Percentiles rank a stretch among this genome's conserved stretches.
Conservation (phyloP, 1,140 invertebrate genomes). For the Zaprionus capensis region DNA sequence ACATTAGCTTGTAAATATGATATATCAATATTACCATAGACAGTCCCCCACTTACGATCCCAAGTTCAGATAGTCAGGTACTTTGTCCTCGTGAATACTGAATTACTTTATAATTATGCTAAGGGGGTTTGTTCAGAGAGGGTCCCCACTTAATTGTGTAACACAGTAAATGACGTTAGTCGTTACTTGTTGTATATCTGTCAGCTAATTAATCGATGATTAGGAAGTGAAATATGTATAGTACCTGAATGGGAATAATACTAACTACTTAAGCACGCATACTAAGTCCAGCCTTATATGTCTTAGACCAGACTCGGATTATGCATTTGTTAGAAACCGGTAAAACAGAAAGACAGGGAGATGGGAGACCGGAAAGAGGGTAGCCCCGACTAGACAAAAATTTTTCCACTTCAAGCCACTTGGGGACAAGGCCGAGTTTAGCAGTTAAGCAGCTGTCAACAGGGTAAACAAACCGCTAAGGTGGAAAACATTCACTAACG, state of each 20-base stretch:
- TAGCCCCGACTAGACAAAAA: neutral
- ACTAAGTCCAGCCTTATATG: neutral
- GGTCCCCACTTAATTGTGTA: neutral
- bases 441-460: slow-evolving; percentile 14
- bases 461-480: slow-evolving; percentile 18
- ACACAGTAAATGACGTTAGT: neutral
- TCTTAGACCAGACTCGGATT: neutral
- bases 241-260: neutral
- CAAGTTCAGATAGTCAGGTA: neutral
- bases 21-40: neutral
- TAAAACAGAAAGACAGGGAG: neutral
- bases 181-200: neutral
- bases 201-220: neutral
- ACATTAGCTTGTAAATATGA: neutral
- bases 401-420: slow-evolving; percentile 3
- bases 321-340: slow-evolving; percentile 10
- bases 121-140: neutral
- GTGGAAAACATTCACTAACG: neutral
- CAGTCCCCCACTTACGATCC: neutral
- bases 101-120: neutral
- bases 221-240: neutral
- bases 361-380: neutral
- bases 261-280: neutral
- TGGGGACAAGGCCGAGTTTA: slow-evolving; percentile 12
- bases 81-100: neutral